Conservation (phyloP, 2,113 vertebrate species). For the Epinephelus cyanopodus region DNA sequence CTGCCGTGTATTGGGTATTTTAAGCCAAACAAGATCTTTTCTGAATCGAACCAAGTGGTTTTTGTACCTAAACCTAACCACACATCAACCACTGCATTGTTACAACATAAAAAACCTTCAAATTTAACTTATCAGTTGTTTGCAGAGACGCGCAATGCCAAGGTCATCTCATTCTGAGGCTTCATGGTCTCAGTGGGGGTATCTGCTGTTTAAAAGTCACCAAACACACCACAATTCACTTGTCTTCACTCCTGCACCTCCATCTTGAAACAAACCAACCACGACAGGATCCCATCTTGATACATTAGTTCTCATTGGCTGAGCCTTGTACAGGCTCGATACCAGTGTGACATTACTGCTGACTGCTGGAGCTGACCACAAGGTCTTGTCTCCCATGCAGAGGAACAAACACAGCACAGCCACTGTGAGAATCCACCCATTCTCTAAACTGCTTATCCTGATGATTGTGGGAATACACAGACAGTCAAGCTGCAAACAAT, state of each 20-base stretch:
- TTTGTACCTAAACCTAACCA: too few relatives aligned
- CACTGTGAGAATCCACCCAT: slow-evolving; percentile 3
- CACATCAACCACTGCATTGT: too few relatives aligned
- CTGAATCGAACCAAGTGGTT: too few relatives aligned
- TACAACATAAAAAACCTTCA: too few relatives aligned
- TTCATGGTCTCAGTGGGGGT: not conserved
- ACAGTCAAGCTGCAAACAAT: slow-evolving; percentile 15
- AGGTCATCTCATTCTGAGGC: too few relatives aligned
- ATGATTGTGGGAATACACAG: not conserved
- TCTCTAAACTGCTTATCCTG: not conserved
- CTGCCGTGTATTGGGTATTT: too few relatives aligned
- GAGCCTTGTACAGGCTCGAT: slow-evolving; percentile 16
- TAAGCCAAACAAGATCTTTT: too few relatives aligned
- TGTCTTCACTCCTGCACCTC: slow-evolving; percentile 12
- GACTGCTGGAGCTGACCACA: slow-evolving; percentile 39
- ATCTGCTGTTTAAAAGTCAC: not conserved
- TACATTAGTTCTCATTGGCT: slow-evolving; percentile 50
- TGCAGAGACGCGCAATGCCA: too few relatives aligned
- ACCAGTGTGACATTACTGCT: slow-evolving; percentile 44
- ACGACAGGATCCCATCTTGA: slow-evolving; percentile 47
- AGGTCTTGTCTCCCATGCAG: slow-evolving; percentile 17
- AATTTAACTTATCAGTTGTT: too few relatives aligned
- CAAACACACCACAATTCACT: slow-evolving; percentile 13
- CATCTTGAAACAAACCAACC: slow-evolving; percentile 50
- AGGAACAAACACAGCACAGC: not conserved